Percentiles rank a stretch among this genome's conserved stretches.
phyloP scores from a whole-genome alignment of 2,888 invertebrate genomes.

The Parnassius apollo region DNA sequence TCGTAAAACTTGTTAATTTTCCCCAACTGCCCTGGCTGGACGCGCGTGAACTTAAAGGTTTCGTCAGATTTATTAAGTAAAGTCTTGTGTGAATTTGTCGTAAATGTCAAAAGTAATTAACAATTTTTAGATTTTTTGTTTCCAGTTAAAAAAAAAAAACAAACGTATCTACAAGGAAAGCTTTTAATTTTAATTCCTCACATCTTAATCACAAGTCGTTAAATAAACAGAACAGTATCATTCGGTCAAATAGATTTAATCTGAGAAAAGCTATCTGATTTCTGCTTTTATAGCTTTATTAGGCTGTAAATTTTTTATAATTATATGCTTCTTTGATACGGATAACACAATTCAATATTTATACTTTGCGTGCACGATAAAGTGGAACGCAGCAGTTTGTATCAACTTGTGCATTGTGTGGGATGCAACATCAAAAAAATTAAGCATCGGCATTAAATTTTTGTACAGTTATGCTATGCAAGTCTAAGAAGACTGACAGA shows the following conservation, averaged over 20 bases:
- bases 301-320: constrained; percentile 50
- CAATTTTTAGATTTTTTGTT: constrained; percentile 59
- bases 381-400: too few relatives aligned
- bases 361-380: too few relatives aligned
- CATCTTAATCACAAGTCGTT: constrained; percentile 52
- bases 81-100: constrained; percentile 75
- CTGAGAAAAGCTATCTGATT: constrained; percentile 47
- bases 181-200: constrained; percentile 53
- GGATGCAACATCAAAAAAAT: too few relatives aligned
- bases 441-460: too few relatives aligned
- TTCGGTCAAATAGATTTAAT: constrained; percentile 62
- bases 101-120: constrained; percentile 75
- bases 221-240: constrained; percentile 49
- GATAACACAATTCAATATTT: too few relatives aligned
- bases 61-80: constrained; percentile 76
- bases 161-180: constrained; percentile 49
- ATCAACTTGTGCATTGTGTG: too few relatives aligned
- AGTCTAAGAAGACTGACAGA: too few relatives aligned
- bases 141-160: constrained; percentile 47
- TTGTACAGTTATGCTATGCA: too few relatives aligned
- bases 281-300: constrained; percentile 57
- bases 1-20: constrained; percentile 47
- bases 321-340: constrained; percentile 2
- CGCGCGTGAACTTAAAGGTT: constrained; percentile 68
- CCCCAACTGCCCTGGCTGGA: constrained; percentile 54